phyloP scores from a whole-genome alignment of 2,888 invertebrate species.

The Strigamia maritima region DNA sequence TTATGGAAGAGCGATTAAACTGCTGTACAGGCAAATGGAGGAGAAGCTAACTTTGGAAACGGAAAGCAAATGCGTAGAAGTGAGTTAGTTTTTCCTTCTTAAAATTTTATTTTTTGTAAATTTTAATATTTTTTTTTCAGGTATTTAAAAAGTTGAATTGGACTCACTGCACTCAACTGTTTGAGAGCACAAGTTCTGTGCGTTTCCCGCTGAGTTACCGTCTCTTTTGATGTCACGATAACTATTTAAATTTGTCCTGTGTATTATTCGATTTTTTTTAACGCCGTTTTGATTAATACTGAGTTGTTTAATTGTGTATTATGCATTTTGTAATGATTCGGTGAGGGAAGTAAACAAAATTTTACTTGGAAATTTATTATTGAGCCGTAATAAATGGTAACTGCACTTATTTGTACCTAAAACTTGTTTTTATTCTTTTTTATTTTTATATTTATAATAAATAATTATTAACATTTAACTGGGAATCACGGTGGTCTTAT shows the following conservation, averaged over 20 bases:
- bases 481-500: too few relatives aligned
- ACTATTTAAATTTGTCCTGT: background rate
- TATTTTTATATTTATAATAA: too few relatives aligned
- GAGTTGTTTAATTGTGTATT: background rate
- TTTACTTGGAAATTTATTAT: background rate
- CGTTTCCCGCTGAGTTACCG: constrained; percentile 68
- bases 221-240: constrained; percentile 61
- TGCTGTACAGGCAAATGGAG: constrained; percentile 71
- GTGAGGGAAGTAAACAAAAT: background rate
- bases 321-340: background rate
- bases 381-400: background rate
- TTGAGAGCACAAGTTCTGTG: constrained; percentile 61
- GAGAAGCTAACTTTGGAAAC: constrained; percentile 73
- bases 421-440: background rate
- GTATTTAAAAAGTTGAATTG: constrained; percentile 67
- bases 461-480: too few relatives aligned
- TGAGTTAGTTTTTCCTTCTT: constrained; percentile 37
- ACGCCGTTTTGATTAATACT: background rate
- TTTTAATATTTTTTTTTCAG: constrained; percentile 53
- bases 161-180: constrained; percentile 62
- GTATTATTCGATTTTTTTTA: background rate
- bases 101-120: constrained; percentile 17
- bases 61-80: constrained; percentile 54
- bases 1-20: constrained; percentile 76
- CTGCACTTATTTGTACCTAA: background rate